A percentile compares a stretch with the other conserved stretches of the same genome.
Conservation (phyloP, 1,140 invertebrate genomes). For the Apis florea region DNA sequence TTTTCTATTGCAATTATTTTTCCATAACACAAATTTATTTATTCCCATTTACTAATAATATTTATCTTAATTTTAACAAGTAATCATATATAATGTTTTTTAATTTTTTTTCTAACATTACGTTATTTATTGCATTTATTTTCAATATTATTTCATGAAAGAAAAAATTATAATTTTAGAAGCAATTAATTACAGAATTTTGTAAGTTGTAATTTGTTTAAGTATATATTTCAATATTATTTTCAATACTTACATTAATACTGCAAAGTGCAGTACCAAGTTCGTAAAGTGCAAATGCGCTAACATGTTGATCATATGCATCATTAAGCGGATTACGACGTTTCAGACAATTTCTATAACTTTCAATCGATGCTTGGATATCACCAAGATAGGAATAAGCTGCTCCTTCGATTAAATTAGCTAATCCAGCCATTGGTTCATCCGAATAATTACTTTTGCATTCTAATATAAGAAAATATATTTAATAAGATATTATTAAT, state of each 20-base stretch:
- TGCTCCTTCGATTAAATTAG: conserved; percentile 81
- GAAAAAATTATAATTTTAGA: no score
- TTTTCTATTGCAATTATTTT: no score
- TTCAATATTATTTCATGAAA: no score
- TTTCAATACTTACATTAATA: conserved; percentile 79
- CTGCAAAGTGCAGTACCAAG: conserved; percentile 82
- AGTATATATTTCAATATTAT: neutral
- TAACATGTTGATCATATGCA: conserved; percentile 83
- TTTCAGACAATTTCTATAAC: conserved; percentile 80
- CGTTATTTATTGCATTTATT: no score
- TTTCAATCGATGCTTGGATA: conserved; percentile 78
- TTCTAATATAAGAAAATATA: conserved; percentile 61
- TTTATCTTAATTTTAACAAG: no score
- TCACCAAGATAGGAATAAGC: conserved; percentile 78
- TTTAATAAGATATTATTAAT: no score
- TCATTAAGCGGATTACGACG: conserved; percentile 71
- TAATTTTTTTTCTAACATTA: no score
- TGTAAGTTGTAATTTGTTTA: neutral
- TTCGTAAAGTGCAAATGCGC: conserved; percentile 86
- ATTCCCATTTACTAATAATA: no score
- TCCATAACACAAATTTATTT: no score
- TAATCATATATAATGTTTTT: no score
- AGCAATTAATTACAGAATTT: no score
- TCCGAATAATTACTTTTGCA: conserved; percentile 72
- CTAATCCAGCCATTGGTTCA: conserved; percentile 82